Evolutionary conservation across 2,888 invertebrate species (phyloP), one percentile per base, ranked within the genome.

Genomic region (Morpho helenor): DNA sequence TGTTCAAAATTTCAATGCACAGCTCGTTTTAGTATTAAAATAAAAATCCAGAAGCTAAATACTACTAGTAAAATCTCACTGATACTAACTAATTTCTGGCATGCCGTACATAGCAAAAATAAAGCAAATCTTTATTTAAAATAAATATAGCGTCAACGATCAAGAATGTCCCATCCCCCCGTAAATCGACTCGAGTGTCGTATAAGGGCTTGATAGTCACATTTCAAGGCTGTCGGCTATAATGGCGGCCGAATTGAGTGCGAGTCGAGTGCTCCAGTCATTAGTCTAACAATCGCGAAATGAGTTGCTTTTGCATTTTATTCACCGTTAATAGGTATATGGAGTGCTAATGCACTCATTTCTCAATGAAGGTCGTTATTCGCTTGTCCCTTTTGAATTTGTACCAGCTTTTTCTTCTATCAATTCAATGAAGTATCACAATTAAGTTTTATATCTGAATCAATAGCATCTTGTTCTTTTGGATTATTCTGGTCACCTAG

Each of bases 191-290:
- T 75, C 73, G 73, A 77, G 76, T 76, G 70, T 76, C 71, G 74
- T 72, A 76, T 69, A 82, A 80, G 75, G 75, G 77, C 74, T 82
- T 79, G 80, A 81, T 80, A 77, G 80, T 76, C 72, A 72, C 73
- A 76, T 67, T 73, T 73, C 75, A 84, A 86, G 87, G 87, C 83
- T 80, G 57, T 41, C 56, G 60, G 53, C 76, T 74, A 76, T 75
- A 73, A 72, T 65, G 65, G 66, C 66, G 59, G 64, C 76, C 74
- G 77, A 80, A 82, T 80, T 77, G 71, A 70, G 63, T 63, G 54
- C 56, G 58, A 55, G 53, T 59, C 49, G 54, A 59, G 62, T 59
- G 62, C 60, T 51, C 70, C 68, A 67, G 62, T 65, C 68, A 68
- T 70, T 70, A 68, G 61, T 61, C 64, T 55, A 66, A 63, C 62